Percentiles rank a stretch among this genome's conserved stretches.
phyloP scores from a whole-genome alignment of 2,797 vertebrate genomes.

The Molossus alvarezi region DNA sequence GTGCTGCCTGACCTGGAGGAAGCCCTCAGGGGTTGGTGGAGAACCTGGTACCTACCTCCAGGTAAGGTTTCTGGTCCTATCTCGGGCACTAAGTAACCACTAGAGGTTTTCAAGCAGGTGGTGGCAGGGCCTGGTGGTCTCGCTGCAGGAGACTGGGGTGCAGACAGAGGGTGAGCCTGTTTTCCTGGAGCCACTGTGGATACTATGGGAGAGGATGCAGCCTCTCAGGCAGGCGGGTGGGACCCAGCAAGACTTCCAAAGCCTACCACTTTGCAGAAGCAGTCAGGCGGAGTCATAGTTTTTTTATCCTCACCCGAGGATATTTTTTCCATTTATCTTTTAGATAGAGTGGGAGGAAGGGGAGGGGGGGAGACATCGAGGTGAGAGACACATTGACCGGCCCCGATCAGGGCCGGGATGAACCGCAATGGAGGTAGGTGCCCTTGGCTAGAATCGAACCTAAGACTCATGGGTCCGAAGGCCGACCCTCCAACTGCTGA shows the following conservation, averaged over 20 bases:
- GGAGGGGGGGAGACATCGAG: neutral
- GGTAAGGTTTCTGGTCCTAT: neutral
- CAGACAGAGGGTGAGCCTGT: neutral
- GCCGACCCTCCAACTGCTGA: too few relatives aligned
- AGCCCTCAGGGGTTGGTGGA: fast-evolving
- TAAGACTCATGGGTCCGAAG: too few relatives aligned
- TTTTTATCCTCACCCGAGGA: neutral
- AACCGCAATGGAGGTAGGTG: too few relatives aligned
- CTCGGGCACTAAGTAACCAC: neutral
- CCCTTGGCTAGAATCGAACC: too few relatives aligned
- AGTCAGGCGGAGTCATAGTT: neutral
- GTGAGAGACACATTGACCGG: neutral
- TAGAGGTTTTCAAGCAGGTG: neutral
- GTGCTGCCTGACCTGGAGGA: too few relatives aligned
- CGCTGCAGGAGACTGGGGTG: too few relatives aligned
- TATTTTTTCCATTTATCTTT: neutral
- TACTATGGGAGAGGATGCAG: neutral
- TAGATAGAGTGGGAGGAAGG: neutral
- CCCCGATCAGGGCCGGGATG: too few relatives aligned
- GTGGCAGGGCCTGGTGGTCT: neutral
- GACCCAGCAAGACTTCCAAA: neutral
- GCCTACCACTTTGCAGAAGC: neutral
- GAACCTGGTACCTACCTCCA: neutral
- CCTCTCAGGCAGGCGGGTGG: neutral
- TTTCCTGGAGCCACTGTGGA: neutral